Evolutionary conservation across 2,113 vertebrate species (phyloP).

Genomic region (Apodemus sylvaticus): DNA sequence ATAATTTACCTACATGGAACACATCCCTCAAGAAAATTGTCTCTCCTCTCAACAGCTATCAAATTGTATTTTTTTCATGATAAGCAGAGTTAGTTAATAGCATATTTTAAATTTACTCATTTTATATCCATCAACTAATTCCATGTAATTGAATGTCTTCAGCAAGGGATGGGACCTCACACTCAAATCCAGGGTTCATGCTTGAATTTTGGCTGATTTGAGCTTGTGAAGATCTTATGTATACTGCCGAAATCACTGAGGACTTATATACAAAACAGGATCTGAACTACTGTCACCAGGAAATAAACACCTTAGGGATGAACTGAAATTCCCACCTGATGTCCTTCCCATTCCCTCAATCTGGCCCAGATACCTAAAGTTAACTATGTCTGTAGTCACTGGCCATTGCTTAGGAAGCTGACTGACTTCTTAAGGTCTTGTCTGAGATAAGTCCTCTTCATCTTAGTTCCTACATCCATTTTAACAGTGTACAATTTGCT

Average conservation of each 20-base stretch:
- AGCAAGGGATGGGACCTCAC: not conserved
- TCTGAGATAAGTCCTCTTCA: not conserved
- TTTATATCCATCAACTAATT: no score
- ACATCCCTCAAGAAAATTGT: not conserved
- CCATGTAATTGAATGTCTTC: no score
- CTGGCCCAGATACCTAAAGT: not conserved
- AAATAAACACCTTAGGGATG: not conserved
- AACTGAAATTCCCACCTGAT: not conserved
- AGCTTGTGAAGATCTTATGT: not conserved
- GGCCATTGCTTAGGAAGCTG: not conserved
- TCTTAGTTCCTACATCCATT: not conserved
- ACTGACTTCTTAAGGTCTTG: not conserved
- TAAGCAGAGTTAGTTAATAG: no score
- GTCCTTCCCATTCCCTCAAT: not conserved
- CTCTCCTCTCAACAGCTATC: not conserved
- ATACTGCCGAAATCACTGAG: not conserved
- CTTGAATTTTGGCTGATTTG: not conserved
- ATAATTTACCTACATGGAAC: not conserved
- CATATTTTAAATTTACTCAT: no score
- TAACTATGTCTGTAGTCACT: not conserved
- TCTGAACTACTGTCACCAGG: not conserved
- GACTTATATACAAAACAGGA: no score
- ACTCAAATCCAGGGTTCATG: not conserved
- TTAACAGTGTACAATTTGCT: not conserved
- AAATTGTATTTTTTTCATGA: no score